phyloP scores from a whole-genome alignment of 2,888 invertebrate species.

The Agrochola lychnidis region DNA sequence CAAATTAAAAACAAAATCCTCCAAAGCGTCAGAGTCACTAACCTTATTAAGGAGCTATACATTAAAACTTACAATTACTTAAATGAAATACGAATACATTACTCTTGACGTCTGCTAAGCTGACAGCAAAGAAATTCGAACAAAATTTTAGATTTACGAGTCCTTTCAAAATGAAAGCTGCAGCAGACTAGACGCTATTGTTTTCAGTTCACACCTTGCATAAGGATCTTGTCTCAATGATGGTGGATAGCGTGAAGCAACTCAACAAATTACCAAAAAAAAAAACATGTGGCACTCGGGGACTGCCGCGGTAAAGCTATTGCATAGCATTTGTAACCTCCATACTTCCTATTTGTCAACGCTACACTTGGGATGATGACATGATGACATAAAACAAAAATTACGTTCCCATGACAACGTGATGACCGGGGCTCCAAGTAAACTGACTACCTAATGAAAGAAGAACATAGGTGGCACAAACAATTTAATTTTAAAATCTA shows the following conservation, averaged over 20 bases:
- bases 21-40: slow-evolving; percentile 11
- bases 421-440: too few species aligned
- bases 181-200: slow-evolving; percentile 33
- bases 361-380: too few species aligned
- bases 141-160: slow-evolving; percentile 36
- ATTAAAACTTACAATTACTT: slow-evolving; percentile 25
- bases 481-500: too few species aligned
- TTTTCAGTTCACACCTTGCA: slow-evolving; percentile 33
- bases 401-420: too few species aligned
- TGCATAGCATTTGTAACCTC: too few species aligned
- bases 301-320: too few species aligned
- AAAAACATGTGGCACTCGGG: too few species aligned
- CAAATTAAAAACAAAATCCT: not conserved
- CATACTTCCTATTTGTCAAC: too few species aligned
- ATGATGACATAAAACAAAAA: too few species aligned
- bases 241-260: not conserved
- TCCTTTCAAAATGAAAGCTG: slow-evolving; percentile 14
- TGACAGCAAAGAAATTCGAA: slow-evolving; percentile 19
- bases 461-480: too few species aligned
- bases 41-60: slow-evolving; percentile 13
- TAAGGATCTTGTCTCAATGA: not conserved
- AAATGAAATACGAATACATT: slow-evolving; percentile 21
- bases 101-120: slow-evolving; percentile 21
- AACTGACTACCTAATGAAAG: too few species aligned
- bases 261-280: not conserved